Evolutionary conservation across 2,888 invertebrate genomes (phyloP), one percentile per base, ranked within the genome.

Genomic region (Carpatolechia fugitivella): DNA sequence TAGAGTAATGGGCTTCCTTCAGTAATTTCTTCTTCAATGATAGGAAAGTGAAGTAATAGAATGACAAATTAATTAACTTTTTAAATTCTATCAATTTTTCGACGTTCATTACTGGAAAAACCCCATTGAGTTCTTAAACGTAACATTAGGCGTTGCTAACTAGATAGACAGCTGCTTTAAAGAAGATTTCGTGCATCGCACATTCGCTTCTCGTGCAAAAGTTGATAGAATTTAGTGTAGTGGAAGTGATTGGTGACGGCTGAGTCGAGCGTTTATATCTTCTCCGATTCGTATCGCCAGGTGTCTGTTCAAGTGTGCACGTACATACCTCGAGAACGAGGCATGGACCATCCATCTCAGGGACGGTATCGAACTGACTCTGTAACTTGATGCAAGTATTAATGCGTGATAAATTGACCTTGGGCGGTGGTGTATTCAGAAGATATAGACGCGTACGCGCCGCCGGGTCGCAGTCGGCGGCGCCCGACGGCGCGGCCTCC

Each of bases 121-220:
- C 77, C 74, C 80, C 70, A 67, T 65, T 60, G 58, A 53, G 69
- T 69, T 72, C 84, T 88, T 89, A 88, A 76, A 82, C 77, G 78
- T 85, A 87, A 88, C 82, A 87, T 77, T 78, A 89, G 88, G 89
- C 89, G 74, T 83, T 81, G 78, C 89, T 89, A 90, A 85, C 89
- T 89, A 89, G 79, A 85, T 81, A 88, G 86, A 87, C 74, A 87
- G 89, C 89, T 85, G 88, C 85, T 88, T 86, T 84, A 88, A 89
- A 86, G 85, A 86, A 87, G 85, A 83, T 78, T 82, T 80, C 90
- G 90, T 90, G 90, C 89, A 89, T 82, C 77, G 89, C 89, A 87
- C 88, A 89, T 90, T 90, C 89, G 89, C 88, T 84, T 85, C 82
- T 88, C 89, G 89, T 90, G 89, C 89, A 90, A 81, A 77, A 86